A percentile compares a stretch with the other conserved stretches of the same genome.
These are phyloP conservation scores for Colius striatus DNA, from an alignment of 2,113 vertebrate genomes.

Conservation along the genomic window DNA sequence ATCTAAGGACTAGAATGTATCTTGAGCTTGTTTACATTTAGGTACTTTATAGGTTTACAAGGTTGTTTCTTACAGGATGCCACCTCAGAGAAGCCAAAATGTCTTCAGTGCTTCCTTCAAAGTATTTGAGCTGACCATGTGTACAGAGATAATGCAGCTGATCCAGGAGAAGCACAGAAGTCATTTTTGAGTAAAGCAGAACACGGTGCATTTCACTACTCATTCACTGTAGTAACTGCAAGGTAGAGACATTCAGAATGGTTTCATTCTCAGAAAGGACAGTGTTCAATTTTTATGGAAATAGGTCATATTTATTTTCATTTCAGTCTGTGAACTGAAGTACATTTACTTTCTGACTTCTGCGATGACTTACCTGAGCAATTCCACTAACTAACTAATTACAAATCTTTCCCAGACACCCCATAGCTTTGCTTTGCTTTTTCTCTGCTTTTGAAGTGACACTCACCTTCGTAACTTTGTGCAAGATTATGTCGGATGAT, in stretches of 20 bases:
- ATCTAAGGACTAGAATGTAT: background rate
- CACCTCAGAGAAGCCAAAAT: background rate
- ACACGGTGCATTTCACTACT: background rate
- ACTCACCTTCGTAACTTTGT: constrained; percentile 84
- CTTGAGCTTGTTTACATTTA: background rate
- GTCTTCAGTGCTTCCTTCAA: background rate
- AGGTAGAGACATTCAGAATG: background rate
- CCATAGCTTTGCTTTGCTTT: background rate
- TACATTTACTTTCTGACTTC: background rate
- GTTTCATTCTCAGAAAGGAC: background rate
- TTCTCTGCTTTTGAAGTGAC: background rate
- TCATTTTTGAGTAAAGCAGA: background rate
- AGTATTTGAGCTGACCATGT: background rate
- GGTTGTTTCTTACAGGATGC: background rate
- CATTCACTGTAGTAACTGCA: background rate
- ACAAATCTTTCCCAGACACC: background rate
- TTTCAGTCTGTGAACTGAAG: background rate
- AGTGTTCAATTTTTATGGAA: background rate
- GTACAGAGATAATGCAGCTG: background rate
- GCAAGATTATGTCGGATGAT: constrained; percentile 72
- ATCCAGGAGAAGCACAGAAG: background rate
- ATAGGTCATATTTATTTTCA: background rate
- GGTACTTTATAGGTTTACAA: background rate
- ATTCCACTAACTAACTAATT: background rate
- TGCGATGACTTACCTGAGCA: background rate